phyloP scores from a whole-genome alignment of 2,797 vertebrate species.

The Molossus molossus region DNA sequence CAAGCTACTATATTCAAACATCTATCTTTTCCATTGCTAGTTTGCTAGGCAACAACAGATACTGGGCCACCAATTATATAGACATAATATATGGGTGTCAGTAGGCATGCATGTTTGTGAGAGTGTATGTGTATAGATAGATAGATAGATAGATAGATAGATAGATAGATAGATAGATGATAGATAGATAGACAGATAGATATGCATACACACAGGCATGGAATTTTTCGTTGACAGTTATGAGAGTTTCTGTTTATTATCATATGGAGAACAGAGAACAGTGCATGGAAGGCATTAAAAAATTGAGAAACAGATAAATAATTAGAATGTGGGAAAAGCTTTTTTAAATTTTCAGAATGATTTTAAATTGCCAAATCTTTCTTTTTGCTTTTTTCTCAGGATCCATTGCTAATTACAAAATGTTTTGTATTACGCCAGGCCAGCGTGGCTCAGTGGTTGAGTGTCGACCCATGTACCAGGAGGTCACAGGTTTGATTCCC shows the following conservation, averaged over 20 bases:
- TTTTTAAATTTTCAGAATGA: neutral
- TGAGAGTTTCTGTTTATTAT: neutral
- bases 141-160: neutral
- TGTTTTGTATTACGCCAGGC: neutral
- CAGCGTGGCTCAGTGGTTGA: too few relatives aligned
- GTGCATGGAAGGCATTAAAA: neutral
- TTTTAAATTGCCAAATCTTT: neutral
- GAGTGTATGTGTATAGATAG: neutral
- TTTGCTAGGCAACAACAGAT: neutral
- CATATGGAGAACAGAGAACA: neutral
- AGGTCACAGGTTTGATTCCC: too few relatives aligned
- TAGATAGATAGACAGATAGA: neutral
- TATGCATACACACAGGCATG: neutral
- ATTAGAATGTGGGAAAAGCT: neutral
- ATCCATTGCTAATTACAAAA: neutral
- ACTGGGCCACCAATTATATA: neutral
- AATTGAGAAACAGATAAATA: neutral
- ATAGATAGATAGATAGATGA: too few relatives aligned
- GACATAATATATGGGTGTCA: neutral
- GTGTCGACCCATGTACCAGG: too few relatives aligned
- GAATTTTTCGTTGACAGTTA: neutral
- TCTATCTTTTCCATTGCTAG: neutral
- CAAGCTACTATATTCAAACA: neutral
- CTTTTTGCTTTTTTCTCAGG: slow-evolving; percentile 14
- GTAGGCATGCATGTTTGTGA: fast-evolving